Conservation (phyloP, 2,113 vertebrate species). For the Macroglossus sobrinus region DNA sequence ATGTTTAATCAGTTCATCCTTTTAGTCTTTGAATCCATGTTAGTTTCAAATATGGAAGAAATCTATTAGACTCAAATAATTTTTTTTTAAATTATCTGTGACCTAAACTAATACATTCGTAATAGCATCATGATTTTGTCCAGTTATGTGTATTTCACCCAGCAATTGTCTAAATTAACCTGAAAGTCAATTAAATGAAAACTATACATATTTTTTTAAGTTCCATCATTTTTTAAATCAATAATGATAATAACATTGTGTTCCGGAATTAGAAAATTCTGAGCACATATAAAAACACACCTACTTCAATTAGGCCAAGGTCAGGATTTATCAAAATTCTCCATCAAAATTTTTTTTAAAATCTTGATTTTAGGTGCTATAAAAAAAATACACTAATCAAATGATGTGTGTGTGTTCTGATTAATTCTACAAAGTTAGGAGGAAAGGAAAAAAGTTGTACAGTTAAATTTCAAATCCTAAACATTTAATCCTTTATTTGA, state of each 20-base stretch:
- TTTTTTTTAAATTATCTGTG: neutral
- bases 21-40: constrained; percentile 41
- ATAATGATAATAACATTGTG: neutral
- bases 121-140: constrained; percentile 32
- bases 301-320: constrained; percentile 69
- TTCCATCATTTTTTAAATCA: constrained; percentile 16
- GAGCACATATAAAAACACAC: constrained; percentile 76
- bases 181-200: constrained; percentile 44
- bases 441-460: constrained; percentile 63
- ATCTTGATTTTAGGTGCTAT: constrained; percentile 75
- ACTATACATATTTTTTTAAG: no score
- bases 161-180: constrained; percentile 51
- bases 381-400: constrained; percentile 60
- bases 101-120: constrained; percentile 36
- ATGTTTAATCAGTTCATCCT: neutral
- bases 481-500: constrained; percentile 69
- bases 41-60: constrained; percentile 33
- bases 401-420: constrained; percentile 61
- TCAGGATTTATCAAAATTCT: constrained; percentile 77
- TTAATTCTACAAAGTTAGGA: constrained; percentile 71
- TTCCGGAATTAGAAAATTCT: constrained; percentile 75
- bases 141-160: neutral
- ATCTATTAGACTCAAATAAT: constrained; percentile 13
- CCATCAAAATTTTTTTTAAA: constrained; percentile 67
- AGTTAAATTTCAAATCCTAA: constrained; percentile 77